Evolutionary conservation across 2,113 vertebrate species (phyloP), one percentile per base, ranked within the genome.

Genomic region (Hiodon tergisus): DNA sequence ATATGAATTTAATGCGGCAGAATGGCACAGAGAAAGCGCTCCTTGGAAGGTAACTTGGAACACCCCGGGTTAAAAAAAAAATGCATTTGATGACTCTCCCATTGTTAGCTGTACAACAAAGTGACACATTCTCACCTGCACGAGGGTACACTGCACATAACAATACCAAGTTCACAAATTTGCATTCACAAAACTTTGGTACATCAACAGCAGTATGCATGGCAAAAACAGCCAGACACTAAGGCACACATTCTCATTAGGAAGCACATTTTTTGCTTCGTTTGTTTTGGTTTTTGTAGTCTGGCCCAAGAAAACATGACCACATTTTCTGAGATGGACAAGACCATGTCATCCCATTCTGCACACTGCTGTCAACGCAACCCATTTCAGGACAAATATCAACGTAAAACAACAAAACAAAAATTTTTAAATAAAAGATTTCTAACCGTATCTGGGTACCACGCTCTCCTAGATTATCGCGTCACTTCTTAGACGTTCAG

Each of bases 381-480:
- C 84, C 54, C 67, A 55, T 78, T 80, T 85, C 83, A 69, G 81
- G 79, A 82, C 80, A 85, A 88, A 81, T 82, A 86, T 77, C 85
- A 76, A 87, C 88, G 83, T 72, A 83, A 84, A 85, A 83, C 50
- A 80, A 81, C 85, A 88, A 77, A 85, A 87, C 81, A 51, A 58
- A 84, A 83, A 86, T 88, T 77, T 73, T 85, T 89, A 84, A 82
- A 89, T 81, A 86, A 87, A 90, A 86, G 86, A 89, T 89, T 89
- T 87, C 69, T 84, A 91, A 88, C 75, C 89, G 86, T 94, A 87
- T 85, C 88, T 85, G 88, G 85, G 85, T 89, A 92, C 87, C 89
- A 78, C 92, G 91, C 79, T 87, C 88, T 86, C 86, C 84, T 86
- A 67, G 88, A 74, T 66, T 68, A 74, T 48, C 73, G 59, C 13